These are phyloP conservation scores for Elachura formosa DNA, from an alignment of 2,113 vertebrate genomes.

Conservation along the genomic window DNA sequence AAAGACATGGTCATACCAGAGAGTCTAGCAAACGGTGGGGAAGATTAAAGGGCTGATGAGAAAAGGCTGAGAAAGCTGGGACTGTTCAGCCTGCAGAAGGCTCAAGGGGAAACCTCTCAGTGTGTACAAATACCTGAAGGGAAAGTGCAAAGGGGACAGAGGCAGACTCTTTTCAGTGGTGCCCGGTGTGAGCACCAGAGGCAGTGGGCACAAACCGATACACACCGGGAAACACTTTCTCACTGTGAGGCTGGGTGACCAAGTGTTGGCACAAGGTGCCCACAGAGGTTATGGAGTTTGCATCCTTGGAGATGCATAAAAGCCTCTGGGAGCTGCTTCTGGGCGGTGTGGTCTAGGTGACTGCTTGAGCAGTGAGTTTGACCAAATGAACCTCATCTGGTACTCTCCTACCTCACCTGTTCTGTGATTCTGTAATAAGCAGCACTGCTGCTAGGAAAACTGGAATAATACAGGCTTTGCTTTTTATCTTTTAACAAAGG, in stretches of 20 bases:
- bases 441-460: not conserved
- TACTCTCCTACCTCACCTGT: not conserved
- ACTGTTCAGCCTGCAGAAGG: not conserved
- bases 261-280: not conserved
- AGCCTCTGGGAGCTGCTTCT: accelerated
- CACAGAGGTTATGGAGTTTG: not conserved
- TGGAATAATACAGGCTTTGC: not conserved
- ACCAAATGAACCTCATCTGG: not conserved
- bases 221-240: not conserved
- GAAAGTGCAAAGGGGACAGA: not conserved
- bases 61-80: not conserved
- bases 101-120: not conserved
- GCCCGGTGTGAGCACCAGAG: not conserved
- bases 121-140: not conserved
- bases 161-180: not conserved
- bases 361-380: not conserved
- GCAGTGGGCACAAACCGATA: not conserved
- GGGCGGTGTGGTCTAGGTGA: not conserved
- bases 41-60: not conserved
- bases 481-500: not conserved
- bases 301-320: accelerated
- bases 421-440: not conserved
- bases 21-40: not conserved
- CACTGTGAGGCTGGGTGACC: not conserved
- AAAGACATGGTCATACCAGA: not conserved